phyloP scores from a whole-genome alignment of 1,140 invertebrate species.

The Scaptomyza graminum region DNA sequence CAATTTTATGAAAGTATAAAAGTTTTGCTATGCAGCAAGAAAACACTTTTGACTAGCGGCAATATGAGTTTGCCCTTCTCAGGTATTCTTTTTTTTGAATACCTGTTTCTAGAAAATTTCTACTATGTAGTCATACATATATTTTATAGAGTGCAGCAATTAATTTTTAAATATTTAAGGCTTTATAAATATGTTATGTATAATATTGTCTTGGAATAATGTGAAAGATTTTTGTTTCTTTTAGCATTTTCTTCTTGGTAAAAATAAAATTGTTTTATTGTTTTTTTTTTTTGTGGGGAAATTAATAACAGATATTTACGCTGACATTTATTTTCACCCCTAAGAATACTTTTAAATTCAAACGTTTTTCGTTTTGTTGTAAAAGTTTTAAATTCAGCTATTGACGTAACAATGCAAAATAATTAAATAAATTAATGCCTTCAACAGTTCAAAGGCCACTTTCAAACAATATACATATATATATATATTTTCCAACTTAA shows the following conservation, averaged over 20 bases:
- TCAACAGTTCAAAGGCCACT: not conserved
- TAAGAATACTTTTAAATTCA: too few species aligned
- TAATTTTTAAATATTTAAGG: not conserved
- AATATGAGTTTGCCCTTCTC: constrained; percentile 1
- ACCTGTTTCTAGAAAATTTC: not conserved
- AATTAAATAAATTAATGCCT: constrained; percentile 41
- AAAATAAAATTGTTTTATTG: too few species aligned
- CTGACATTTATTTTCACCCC: too few species aligned
- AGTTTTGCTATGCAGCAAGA: constrained; percentile 1
- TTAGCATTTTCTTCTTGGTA: too few species aligned
- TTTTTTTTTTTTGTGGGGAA: too few species aligned
- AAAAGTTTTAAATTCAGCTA: not conserved
- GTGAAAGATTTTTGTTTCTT: too few species aligned
- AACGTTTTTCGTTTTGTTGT: not conserved
- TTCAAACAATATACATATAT: not conserved
- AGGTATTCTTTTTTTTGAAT: not conserved
- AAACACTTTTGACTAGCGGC: constrained; percentile 33
- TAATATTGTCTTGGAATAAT: too few species aligned
- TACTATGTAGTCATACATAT: not conserved
- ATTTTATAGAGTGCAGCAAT: not conserved
- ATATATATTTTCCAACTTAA: not conserved
- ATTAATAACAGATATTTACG: too few species aligned
- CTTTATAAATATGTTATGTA: too few species aligned
- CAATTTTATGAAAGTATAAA: constrained; percentile 16
- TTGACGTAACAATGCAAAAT: constrained; percentile 29